A percentile compares a stretch with the other conserved stretches of the same genome.
Conservation (phyloP, 1,140 invertebrate genomes). For the Drosophila quadrilineata region DNA sequence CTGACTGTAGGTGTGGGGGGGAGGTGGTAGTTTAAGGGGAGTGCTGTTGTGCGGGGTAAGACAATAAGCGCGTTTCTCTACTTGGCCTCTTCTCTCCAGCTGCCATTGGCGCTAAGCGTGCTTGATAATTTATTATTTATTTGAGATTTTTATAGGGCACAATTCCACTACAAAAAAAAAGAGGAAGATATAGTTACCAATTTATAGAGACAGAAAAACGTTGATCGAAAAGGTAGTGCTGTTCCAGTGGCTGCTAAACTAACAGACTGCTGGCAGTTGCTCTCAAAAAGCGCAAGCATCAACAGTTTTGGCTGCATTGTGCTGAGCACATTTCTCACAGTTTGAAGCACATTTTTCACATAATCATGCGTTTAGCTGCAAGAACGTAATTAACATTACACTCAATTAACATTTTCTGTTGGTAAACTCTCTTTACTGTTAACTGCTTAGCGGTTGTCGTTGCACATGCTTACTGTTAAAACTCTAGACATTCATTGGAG, state of each 20-base stretch:
- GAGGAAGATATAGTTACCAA: too few species aligned
- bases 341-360: neutral
- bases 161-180: too few species aligned
- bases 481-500: too few species aligned
- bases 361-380: conserved; percentile 52
- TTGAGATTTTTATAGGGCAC: conserved; percentile 24
- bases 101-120: conserved; percentile 52
- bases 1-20: neutral
- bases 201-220: too few species aligned
- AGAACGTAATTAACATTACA: conserved; percentile 70
- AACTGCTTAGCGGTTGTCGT: conserved; percentile 51
- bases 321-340: conserved; percentile 8
- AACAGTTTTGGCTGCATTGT: conserved; percentile 30
- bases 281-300: too few species aligned
- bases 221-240: too few species aligned
- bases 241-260: neutral
- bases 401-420: conserved; percentile 73
- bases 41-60: conserved; percentile 41
- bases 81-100: too few species aligned
- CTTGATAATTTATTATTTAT: conserved; percentile 54
- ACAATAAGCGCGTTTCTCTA: conserved; percentile 79
- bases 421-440: conserved; percentile 68
- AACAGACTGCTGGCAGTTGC: neutral
- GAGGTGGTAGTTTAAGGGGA: neutral
- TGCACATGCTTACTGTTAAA: conserved; percentile 37